A percentile compares a stretch with the other conserved stretches of the same genome.
Conservation (phyloP, 2,888 invertebrate genomes). For the Orchesellides sinensis region DNA sequence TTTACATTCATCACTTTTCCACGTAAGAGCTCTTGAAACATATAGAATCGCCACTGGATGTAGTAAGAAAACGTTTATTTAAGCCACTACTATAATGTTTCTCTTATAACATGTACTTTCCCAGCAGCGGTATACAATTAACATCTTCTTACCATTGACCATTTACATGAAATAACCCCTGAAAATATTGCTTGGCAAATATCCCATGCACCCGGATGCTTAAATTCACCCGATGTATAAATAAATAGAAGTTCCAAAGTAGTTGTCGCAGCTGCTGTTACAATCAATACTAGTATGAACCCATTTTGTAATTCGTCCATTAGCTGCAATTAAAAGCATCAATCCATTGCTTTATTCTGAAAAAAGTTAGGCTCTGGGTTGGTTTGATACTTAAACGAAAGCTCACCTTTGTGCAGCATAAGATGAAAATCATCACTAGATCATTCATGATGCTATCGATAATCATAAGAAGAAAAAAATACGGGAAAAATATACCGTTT, state of each 20-base stretch:
- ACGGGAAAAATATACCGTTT: constrained; percentile 12
- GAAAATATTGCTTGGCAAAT: neutral
- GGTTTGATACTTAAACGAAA: no score
- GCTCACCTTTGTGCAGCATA: no score
- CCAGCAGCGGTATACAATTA: neutral
- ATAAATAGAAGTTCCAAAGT: no score
- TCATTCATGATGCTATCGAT: no score
- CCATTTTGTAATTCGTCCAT: constrained; percentile 19
- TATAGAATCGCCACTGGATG: constrained; percentile 50
- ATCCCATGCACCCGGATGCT: constrained; percentile 13
- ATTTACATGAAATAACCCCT: constrained; percentile 11
- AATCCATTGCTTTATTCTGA: no score
- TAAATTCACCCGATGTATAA: no score
- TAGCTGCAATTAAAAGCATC: no score
- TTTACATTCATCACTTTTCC: constrained; percentile 10
- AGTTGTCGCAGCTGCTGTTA: no score
- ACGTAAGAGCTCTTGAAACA: constrained; percentile 13
- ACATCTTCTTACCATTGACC: constrained; percentile 22
- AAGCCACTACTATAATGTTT: neutral
- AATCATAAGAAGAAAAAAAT: neutral
- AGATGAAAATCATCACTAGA: no score
- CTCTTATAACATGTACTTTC: neutral
- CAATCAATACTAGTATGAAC: neutral
- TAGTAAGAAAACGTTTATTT: neutral
- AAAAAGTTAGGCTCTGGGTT: no score